Percentiles rank a stretch among this genome's conserved stretches.
Evolutionary conservation across 2,113 vertebrate genomes (phyloP).

Genomic region (Percopsis transmontana): DNA sequence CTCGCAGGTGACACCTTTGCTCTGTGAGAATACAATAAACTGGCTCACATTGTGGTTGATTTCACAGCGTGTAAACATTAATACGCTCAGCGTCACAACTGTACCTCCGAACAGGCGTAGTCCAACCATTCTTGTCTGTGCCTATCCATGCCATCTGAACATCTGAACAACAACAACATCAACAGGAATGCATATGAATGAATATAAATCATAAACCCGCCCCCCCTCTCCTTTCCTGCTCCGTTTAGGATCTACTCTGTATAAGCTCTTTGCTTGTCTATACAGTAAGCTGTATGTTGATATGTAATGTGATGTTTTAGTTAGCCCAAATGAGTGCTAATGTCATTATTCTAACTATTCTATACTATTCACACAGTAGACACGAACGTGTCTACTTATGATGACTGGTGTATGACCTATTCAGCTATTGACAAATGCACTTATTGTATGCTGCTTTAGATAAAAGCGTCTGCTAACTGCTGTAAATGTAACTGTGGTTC

Average conservation of each 20-base stretch:
- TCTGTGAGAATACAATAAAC: slow-evolving; percentile 53
- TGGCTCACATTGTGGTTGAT: too few relatives aligned
- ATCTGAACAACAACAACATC: slow-evolving; percentile 72
- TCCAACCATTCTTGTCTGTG: slow-evolving; percentile 93
- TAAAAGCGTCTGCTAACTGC: not conserved
- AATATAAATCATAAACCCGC: not conserved
- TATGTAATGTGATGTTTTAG: too few relatives aligned
- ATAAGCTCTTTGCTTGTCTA: too few relatives aligned
- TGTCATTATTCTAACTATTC: too few relatives aligned
- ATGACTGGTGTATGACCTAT: too few relatives aligned
- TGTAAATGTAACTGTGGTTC: not conserved
- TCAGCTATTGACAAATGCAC: too few relatives aligned
- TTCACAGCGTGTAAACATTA: not conserved
- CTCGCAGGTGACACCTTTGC: slow-evolving; percentile 80
- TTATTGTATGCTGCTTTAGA: too few relatives aligned
- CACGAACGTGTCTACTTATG: too few relatives aligned
- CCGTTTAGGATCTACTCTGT: too few relatives aligned
- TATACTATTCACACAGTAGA: too few relatives aligned
- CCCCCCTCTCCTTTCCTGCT: too few relatives aligned
- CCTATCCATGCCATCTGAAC: slow-evolving; percentile 93
- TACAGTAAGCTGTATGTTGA: not conserved
- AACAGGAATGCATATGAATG: not conserved
- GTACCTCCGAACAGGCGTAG: slow-evolving; percentile 86
- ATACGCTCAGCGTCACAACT: not conserved
- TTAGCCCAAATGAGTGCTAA: too few relatives aligned